Evolutionary conservation across 2,797 vertebrate species (phyloP), one percentile per base, ranked within the genome.

Genomic region (Macropodus opercularis): DNA sequence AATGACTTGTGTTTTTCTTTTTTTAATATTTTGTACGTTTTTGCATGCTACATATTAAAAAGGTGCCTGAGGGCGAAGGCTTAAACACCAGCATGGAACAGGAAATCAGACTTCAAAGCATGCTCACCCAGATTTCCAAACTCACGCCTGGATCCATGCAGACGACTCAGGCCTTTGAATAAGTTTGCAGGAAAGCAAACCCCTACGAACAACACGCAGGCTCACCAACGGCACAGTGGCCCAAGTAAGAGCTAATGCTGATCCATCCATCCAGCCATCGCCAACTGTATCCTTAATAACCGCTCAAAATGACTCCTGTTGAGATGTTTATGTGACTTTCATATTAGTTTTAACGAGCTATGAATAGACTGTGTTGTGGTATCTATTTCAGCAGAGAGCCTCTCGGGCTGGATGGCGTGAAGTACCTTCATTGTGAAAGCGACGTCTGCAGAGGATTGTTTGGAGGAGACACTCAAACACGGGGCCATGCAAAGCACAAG

Each of bases 261-360:
- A 53, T 68, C 52, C 43, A 59, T 52, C 26, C 58, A 55, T 73
- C 39, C 51, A 57, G 63, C 52, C 58, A 84, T 75, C 79, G 34
- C 49, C 23, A 38, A 74, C 66, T 54, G 56, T 15, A 22, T 40
- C 62, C 47, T 69, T 73, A 71, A 80, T 83, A 69, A 79, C 80
- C 63, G 27, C 51, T 77, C 23, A 68, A 64, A 85, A 77, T 67
- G 29, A 76, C 54, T 61, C 64, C 62, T 60, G 68, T 38, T 9
- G 29, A 69, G 63, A 58, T 67, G 73, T 77, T 73, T 74, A 21
- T 75, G 22, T 46, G 58, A 70, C 51, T 63, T 27, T 47, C 63
- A 44, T 52, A 79, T 69, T 76, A 49, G 26, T 56, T 77, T 73
- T 81, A 77, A 84, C 76, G 61, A 72, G 62, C 59, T 70, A 63